Base-by-base conservation (phyloP, 2,888 invertebrate genomes). In the Sarcophaga subvicina region DNA sequence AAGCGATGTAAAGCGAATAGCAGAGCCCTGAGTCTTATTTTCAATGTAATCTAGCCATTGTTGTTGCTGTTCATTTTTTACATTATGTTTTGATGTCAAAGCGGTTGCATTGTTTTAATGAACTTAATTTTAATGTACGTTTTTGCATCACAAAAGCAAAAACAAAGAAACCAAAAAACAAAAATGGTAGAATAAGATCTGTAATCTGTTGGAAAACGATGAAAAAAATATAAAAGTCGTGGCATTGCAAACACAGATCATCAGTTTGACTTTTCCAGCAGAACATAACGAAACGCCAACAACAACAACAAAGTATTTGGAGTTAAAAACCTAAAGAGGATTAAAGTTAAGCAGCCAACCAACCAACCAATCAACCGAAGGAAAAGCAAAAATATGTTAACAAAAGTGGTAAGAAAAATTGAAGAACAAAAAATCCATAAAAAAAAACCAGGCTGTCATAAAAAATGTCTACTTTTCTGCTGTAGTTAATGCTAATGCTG, bases 191-290 rank as follows among this genome's bases (percentile, higher is more conserved):
- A 80, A 49, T 14, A 49, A 49, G 49, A 49, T 69, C 60, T 63
- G 76, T 79, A 82, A 80, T 62, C 20, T 49, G 62, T 49, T 49
- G 11, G 20, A 62, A 62, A 72, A 72, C 22, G 20, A 62, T 54
- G 6, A 54, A 72, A 79, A 84, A 81, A 82, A 87, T 87, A 87
- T 87, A 87, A 87, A 87, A 87, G 87, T 81, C 79, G 81, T 87
- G 84, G 87, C 79, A 79, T 79, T 71, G 87, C 27, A 63, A 84
- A 76, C 47, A 67, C 12, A 49, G 45, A 70, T 64, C 87, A 87
- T 82, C 84, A 87, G 87, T 87, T 79, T 70, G 70, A 84, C 66
- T 87, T 81, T 76, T 87, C 81, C 64, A 84, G 62, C 59, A 67
- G 69, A 81, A 69, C 84, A 66, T 12, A 71, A 63, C 78, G n/a